Percentiles rank a stretch among this genome's conserved stretches.
phyloP scores from a whole-genome alignment of 2,113 vertebrate species.

The Panthera leo region DNA sequence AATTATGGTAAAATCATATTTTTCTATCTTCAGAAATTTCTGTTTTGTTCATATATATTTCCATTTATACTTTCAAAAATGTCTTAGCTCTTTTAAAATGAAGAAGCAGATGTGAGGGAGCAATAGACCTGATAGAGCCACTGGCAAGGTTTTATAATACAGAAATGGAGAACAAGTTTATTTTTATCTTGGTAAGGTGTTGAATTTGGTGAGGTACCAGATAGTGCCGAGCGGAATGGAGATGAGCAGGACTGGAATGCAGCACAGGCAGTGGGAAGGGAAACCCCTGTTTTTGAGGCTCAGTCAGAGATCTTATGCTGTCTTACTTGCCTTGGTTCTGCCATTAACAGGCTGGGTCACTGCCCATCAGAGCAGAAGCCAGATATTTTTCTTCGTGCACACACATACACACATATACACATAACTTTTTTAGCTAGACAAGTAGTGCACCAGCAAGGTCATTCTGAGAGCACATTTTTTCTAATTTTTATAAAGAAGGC shows the following conservation, averaged over 20 bases:
- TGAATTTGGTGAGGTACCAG: neutral
- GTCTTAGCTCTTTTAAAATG: neutral
- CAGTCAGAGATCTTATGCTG: too few species aligned
- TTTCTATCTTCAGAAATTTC: slow-evolving; percentile 19
- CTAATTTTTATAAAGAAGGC: neutral
- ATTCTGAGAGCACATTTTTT: neutral
- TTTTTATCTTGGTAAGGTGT: neutral
- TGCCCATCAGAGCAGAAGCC: neutral
- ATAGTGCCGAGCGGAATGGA: neutral
- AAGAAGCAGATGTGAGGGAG: neutral
- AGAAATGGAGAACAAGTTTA: neutral
- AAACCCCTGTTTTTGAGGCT: neutral
- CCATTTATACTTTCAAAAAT: slow-evolving; percentile 5
- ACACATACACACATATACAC: neutral
- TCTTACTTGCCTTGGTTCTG: neutral
- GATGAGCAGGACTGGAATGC: neutral
- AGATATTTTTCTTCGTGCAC: neutral
- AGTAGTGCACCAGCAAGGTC: rapidly evolving
- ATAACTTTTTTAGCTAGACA: neutral
- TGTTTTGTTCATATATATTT: neutral
- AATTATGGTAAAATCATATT: slow-evolving; percentile 31
- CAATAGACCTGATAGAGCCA: neutral
- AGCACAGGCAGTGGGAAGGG: rapidly evolving
- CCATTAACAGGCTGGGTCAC: neutral
- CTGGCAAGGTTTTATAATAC: neutral